Conservation (phyloP, 2,888 invertebrate genomes). For the Diplazon laetatorius region DNA sequence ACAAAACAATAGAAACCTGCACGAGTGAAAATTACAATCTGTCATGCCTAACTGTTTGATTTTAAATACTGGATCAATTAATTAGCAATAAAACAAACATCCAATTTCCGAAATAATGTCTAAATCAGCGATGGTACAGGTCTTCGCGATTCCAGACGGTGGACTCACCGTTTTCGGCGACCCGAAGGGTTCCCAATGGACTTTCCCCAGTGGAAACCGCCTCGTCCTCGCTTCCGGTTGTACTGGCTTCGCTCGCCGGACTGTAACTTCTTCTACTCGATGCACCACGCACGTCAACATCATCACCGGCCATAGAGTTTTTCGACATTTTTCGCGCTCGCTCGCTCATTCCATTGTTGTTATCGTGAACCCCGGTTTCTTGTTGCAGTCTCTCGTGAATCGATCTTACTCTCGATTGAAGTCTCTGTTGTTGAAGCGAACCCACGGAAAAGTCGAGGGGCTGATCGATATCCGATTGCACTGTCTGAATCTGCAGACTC, state of each 20-base stretch:
- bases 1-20: too few relatives aligned
- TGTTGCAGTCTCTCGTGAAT: constrained; percentile 75
- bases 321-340: constrained; percentile 72
- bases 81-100: too few relatives aligned
- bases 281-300: constrained; percentile 65
- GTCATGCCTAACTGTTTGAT: too few relatives aligned
- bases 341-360: constrained; percentile 76
- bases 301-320: constrained; percentile 62
- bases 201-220: constrained; percentile 81
- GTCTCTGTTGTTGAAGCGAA: constrained; percentile 82
- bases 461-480: constrained; percentile 84
- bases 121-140: background rate
- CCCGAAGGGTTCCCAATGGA: constrained; percentile 79
- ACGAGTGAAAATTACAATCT: too few relatives aligned
- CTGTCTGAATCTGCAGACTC: constrained; percentile 55
- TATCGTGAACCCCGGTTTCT: constrained; percentile 73
- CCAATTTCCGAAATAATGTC: background rate
- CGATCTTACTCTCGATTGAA: constrained; percentile 74
- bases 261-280: constrained; percentile 78
- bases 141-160: background rate
- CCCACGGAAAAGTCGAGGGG: constrained; percentile 90
- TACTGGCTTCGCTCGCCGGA: constrained; percentile 78
- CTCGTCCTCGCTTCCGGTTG: constrained; percentile 80
- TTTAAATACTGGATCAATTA: too few relatives aligned
- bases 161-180: constrained; percentile 78